phyloP scores from a whole-genome alignment of 2,888 invertebrate species.

The Tholera decimalis region DNA sequence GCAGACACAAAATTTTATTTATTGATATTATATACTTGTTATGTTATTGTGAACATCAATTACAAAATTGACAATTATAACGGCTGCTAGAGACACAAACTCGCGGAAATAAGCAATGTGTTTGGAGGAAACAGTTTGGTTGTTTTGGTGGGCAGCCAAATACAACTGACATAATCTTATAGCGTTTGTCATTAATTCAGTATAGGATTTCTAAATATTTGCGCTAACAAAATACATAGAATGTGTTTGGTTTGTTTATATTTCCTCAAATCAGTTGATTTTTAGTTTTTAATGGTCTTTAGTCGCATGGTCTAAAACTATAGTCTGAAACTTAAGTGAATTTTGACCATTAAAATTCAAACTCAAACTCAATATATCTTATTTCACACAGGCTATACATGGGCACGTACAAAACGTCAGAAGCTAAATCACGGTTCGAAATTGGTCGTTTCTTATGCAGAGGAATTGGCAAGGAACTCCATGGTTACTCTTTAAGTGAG shows the following conservation, averaged over 20 bases:
- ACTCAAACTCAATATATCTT: too few species aligned
- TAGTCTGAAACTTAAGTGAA: slow-evolving; percentile 3
- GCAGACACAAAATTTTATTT: too few species aligned
- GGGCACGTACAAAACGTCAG: too few species aligned
- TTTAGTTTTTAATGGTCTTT: not conserved
- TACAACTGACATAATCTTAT: slow-evolving; percentile 36
- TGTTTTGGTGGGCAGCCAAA: slow-evolving; percentile 59
- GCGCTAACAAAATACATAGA: slow-evolving; percentile 6
- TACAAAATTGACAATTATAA: not conserved
- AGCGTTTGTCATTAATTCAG: slow-evolving; percentile 29
- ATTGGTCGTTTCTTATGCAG: too few species aligned
- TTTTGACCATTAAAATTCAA: not conserved
- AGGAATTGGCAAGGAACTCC: too few species aligned
- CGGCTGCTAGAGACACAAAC: not conserved
- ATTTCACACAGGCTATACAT: too few species aligned
- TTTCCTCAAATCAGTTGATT: slow-evolving; percentile 9
- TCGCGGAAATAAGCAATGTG: slow-evolving; percentile 21
- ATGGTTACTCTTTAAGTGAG: too few species aligned
- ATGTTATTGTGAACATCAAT: not conserved
- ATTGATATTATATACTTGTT: not conserved
- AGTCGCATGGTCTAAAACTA: not conserved
- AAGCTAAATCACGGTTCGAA: too few species aligned
- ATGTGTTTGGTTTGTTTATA: not conserved
- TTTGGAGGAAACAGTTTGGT: slow-evolving; percentile 30
- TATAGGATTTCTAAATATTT: slow-evolving; percentile 11